Conservation (phyloP, 2,888 invertebrate species). For the Homarus gammarus region DNA sequence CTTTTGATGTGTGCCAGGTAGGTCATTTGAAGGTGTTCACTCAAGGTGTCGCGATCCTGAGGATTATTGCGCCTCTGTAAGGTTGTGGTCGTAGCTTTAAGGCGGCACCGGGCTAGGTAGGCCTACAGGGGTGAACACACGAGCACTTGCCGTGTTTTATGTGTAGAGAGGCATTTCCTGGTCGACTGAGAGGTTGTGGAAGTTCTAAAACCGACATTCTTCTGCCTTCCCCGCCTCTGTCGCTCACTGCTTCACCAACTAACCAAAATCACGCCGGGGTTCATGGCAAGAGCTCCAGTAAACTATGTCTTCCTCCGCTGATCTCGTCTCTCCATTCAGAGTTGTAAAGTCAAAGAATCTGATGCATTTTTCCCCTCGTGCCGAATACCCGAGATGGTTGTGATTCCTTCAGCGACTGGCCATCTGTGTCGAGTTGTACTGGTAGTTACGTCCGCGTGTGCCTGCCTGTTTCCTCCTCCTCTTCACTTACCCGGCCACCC, state of each 20-base stretch:
- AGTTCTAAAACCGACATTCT: slow-evolving; percentile 36
- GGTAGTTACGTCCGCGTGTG: slow-evolving; percentile 12
- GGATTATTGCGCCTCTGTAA: slow-evolving; percentile 35
- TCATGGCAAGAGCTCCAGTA: background rate
- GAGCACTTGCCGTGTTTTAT: background rate
- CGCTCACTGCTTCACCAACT: background rate
- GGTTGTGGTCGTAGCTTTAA: background rate
- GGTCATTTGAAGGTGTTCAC: slow-evolving; percentile 19
- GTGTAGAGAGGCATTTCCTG: slow-evolving; percentile 33
- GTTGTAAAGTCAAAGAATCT: slow-evolving; percentile 57
- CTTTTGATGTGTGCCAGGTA: slow-evolving; percentile 40
- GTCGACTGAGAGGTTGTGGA: slow-evolving; percentile 13
- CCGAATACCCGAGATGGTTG: slow-evolving; percentile 59
- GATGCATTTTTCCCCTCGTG: slow-evolving; percentile 25
- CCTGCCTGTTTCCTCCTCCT: background rate
- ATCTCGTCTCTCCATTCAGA: slow-evolving; percentile 42
- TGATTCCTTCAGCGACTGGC: slow-evolving; percentile 38
- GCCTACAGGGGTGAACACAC: background rate
- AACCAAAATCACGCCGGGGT: background rate
- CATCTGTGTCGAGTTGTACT: slow-evolving; percentile 11
- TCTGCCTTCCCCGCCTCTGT: background rate
- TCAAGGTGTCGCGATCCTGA: background rate
- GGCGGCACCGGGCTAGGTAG: background rate
- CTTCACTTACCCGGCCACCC: background rate
- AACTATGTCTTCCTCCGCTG: background rate